phyloP scores from a whole-genome alignment of 2,113 vertebrate species.

The Apistogramma diplotaenia region DNA sequence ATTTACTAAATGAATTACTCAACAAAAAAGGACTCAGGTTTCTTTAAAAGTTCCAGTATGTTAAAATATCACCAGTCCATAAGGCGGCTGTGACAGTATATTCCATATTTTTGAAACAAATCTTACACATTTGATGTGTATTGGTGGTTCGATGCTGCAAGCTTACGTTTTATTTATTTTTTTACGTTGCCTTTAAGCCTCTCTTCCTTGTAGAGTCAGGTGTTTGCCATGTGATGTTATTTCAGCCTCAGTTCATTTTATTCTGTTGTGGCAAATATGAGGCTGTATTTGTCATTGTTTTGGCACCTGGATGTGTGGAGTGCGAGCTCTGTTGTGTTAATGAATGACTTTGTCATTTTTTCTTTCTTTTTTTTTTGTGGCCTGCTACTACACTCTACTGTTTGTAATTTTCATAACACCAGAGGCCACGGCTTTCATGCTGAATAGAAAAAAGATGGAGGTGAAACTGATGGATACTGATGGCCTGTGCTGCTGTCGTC shows the following conservation, averaged over 20 bases:
- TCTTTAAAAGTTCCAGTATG: no score
- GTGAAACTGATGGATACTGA: constrained; percentile 28
- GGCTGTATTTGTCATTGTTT: not conserved
- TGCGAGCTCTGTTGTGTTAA: not conserved
- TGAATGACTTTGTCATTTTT: not conserved
- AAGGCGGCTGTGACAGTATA: not conserved
- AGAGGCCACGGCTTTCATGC: not conserved
- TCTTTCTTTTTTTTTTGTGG: not conserved
- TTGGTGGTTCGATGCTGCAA: not conserved
- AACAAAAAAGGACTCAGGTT: not conserved
- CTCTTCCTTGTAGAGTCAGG: not conserved
- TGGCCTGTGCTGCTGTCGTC: constrained; percentile 17
- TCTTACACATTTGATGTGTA: not conserved
- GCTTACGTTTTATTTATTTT: not conserved
- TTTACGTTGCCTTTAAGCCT: no score
- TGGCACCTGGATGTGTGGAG: not conserved
- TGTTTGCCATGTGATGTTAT: not conserved
- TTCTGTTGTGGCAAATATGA: not conserved
- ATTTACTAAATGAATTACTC: not conserved
- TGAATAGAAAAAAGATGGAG: constrained; percentile 10
- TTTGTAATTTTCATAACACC: constrained; percentile 1
- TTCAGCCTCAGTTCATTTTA: not conserved
- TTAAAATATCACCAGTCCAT: not conserved
- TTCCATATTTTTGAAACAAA: not conserved
- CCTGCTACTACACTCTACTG: not conserved